phyloP scores from a whole-genome alignment of 2,797 vertebrate species.

The Amphiprion clarkii region DNA sequence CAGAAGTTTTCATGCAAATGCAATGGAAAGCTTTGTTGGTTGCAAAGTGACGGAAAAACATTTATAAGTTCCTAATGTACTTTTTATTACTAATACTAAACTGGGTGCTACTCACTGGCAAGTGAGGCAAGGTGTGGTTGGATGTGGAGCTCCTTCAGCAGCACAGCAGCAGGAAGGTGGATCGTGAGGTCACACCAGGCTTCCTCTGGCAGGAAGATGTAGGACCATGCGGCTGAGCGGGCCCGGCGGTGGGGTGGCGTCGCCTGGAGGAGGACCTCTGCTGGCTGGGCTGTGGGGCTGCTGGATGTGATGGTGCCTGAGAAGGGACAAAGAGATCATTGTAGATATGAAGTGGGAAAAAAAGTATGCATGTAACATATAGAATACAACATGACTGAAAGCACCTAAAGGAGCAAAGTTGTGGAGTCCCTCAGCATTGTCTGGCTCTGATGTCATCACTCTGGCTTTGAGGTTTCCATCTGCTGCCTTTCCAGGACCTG shows the following conservation, averaged over 20 bases:
- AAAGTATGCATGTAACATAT: neutral
- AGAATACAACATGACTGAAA: neutral
- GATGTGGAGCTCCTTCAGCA: constrained; percentile 98
- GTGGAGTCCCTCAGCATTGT: constrained; percentile 98
- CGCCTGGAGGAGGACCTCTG: constrained; percentile 96
- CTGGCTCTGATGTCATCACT: constrained; percentile 96
- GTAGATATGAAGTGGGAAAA: too few relatives aligned
- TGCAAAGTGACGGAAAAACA: neutral
- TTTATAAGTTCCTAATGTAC: neutral
- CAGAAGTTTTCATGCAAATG: neutral
- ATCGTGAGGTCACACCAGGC: constrained; percentile 99
- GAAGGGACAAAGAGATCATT: neutral
- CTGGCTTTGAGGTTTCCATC: constrained; percentile 96
- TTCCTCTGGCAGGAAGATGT: constrained; percentile 98
- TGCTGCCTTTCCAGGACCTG: constrained; percentile 92
- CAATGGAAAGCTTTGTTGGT: neutral
- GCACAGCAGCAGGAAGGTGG: constrained; percentile 96
- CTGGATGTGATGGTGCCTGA: constrained; percentile 97
- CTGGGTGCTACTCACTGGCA: constrained; percentile 89
- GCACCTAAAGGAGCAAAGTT: constrained; percentile 98
- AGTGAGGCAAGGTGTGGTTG: constrained; percentile 98
- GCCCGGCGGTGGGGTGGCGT: constrained; percentile 96
- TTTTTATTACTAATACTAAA: neutral
- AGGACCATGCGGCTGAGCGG: constrained; percentile 98
- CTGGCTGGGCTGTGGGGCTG: constrained; percentile 98